Evolutionary conservation across 2,888 invertebrate genomes (phyloP).

Genomic region (Sipha maydis): DNA sequence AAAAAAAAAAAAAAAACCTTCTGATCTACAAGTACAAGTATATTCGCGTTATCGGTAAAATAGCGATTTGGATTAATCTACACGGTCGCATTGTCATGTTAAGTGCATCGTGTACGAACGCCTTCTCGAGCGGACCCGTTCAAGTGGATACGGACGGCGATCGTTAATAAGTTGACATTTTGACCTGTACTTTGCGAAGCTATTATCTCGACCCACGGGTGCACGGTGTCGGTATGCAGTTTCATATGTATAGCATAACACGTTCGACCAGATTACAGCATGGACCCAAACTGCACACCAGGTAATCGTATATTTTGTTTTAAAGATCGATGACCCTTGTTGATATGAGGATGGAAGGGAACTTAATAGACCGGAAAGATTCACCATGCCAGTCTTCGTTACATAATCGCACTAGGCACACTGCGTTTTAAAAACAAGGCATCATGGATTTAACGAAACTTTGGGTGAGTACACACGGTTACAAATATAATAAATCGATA

Average conservation of each 20-base stretch:
- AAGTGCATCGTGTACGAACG: not conserved
- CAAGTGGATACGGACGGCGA: not conserved
- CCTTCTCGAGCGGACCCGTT: not conserved
- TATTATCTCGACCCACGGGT: not conserved
- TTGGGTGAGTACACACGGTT: slow-evolving; percentile 31
- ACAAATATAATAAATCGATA: not conserved
- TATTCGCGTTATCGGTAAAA: not conserved
- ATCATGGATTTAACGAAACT: slow-evolving; percentile 23
- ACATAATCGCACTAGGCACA: slow-evolving; percentile 55
- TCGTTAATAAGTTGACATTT: not conserved
- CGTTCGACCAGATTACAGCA: slow-evolving; percentile 52
- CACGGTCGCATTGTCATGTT: not conserved
- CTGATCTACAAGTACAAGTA: not conserved
- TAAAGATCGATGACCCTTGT: slow-evolving; percentile 54
- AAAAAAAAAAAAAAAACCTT: too few relatives aligned
- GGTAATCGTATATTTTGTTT: slow-evolving; percentile 32
- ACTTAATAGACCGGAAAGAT: slow-evolving; percentile 30
- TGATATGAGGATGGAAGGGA: slow-evolving; percentile 47
- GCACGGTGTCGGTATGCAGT: slow-evolving; percentile 23
- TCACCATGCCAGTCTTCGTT: slow-evolving; percentile 50
- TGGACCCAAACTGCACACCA: slow-evolving; percentile 29
- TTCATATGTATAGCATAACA: slow-evolving; percentile 31
- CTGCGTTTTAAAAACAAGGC: slow-evolving; percentile 37
- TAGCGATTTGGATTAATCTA: not conserved
- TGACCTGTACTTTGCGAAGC: slow-evolving; percentile 1